Evolutionary conservation across 2,797 vertebrate species (phyloP).

Genomic region (Balearica regulorum): DNA sequence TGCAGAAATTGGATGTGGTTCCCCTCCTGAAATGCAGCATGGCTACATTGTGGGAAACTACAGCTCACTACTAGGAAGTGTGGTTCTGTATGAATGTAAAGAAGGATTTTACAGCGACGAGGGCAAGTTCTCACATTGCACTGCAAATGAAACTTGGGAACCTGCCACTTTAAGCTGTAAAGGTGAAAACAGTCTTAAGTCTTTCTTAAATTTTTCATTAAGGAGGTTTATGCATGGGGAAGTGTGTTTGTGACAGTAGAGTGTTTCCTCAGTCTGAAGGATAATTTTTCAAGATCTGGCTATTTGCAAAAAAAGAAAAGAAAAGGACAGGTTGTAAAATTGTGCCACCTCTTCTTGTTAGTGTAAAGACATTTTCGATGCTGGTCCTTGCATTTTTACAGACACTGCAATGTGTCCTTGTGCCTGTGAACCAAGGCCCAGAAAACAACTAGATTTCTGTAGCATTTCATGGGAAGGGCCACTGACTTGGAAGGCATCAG

Average conservation of each 20-base stretch:
- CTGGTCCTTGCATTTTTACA: not conserved
- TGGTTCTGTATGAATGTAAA: constrained; percentile 77
- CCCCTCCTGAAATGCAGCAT: constrained; percentile 73
- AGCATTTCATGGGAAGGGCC: not conserved
- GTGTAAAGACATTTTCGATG: not conserved
- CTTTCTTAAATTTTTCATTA: not conserved
- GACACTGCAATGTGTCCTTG: not conserved
- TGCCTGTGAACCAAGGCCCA: not conserved
- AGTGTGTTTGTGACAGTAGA: not conserved
- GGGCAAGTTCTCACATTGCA: constrained; percentile 75
- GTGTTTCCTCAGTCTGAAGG: not conserved
- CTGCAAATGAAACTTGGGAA: constrained; percentile 76
- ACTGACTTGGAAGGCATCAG: not conserved
- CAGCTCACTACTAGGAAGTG: constrained; percentile 72
- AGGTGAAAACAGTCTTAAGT: constrained; percentile 71
- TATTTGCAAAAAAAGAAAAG: not conserved
- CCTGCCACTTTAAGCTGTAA: constrained; percentile 74
- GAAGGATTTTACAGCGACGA: constrained; percentile 76
- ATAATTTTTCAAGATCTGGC: not conserved
- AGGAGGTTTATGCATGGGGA: not conserved
- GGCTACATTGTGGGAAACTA: constrained; percentile 77
- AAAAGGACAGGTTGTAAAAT: not conserved
- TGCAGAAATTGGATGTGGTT: constrained; percentile 82
- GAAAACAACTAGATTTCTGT: not conserved
- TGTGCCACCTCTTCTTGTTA: not conserved